These are phyloP conservation scores for Latheticus oryzae DNA, from an alignment of 2,888 invertebrate species.

Conservation along the genomic window DNA sequence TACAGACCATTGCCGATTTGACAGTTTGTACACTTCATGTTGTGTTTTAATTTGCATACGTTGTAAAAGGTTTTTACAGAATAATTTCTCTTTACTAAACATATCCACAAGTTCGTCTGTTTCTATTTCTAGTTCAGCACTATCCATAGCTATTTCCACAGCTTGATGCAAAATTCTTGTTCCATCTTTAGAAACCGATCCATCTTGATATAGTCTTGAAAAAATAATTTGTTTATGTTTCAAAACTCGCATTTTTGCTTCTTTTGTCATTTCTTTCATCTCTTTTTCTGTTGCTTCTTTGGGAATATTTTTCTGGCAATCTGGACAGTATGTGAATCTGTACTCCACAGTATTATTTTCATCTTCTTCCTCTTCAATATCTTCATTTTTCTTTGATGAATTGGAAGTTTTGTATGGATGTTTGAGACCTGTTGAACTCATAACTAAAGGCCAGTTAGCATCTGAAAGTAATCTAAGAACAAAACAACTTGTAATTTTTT, in stretches of 20 bases:
- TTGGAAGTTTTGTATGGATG: conserved; percentile 14
- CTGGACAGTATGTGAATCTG: conserved; percentile 12
- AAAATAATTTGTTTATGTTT: conserved; percentile 74
- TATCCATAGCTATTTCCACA: conserved; percentile 68
- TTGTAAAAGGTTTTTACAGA: conserved; percentile 5
- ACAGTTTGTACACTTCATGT: too few relatives aligned
- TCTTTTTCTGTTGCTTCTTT: conserved; percentile 12
- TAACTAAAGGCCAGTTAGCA: conserved; percentile 15
- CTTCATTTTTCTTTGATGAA: not conserved
- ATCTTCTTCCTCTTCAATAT: conserved; percentile 4
- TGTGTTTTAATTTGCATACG: too few relatives aligned
- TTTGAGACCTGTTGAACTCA: conserved; percentile 3
- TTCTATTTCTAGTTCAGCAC: conserved; percentile 64
- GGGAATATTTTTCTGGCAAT: conserved; percentile 12
- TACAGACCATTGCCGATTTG: too few relatives aligned
- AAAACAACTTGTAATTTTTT: not conserved
- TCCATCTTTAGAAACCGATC: conserved; percentile 72
- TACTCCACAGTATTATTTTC: conserved; percentile 3
- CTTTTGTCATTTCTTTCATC: conserved; percentile 50
- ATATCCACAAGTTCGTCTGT: conserved; percentile 65
- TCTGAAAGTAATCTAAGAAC: conserved; percentile 4
- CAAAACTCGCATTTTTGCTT: conserved; percentile 71
- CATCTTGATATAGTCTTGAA: conserved; percentile 74
- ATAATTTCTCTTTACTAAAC: conserved; percentile 56
- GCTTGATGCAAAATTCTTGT: conserved; percentile 69